Conservation (phyloP, 2,888 invertebrate species). For the Melanchra persicariae region DNA sequence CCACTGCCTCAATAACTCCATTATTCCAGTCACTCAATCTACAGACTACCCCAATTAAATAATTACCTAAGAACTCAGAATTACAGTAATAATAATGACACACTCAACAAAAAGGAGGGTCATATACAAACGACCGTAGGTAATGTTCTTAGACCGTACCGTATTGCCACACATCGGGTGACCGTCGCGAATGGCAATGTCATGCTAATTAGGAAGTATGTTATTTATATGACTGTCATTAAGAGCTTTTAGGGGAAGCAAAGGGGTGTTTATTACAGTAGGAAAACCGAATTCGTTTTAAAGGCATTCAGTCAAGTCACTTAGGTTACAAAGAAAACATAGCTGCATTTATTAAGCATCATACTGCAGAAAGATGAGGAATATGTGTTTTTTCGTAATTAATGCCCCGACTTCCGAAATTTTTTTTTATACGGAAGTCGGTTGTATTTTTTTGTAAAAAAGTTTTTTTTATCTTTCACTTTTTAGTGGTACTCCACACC, state of each 20-base stretch:
- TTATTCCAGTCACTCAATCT: neutral
- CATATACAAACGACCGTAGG: slow-evolving; percentile 49
- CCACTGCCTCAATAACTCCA: neutral
- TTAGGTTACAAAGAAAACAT: no score
- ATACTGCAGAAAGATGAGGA: no score
- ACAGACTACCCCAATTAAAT: neutral
- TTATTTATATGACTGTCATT: slow-evolving; percentile 54
- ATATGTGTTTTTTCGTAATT: no score
- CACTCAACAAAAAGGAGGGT: slow-evolving; percentile 68
- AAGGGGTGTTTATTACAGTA: neutral
- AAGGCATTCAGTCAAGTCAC: no score
- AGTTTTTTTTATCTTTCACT: no score
- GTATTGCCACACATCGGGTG: slow-evolving; percentile 43
- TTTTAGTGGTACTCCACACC: no score
- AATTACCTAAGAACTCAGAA: neutral
- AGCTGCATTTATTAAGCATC: no score
- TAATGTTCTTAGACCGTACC: neutral
- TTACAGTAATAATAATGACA: slow-evolving; percentile 76
- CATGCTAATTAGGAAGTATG: slow-evolving; percentile 77
- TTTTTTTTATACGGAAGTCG: no score
- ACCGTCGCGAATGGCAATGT: slow-evolving; percentile 70
- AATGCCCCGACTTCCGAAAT: no score
- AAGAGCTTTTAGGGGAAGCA: slow-evolving; percentile 2
- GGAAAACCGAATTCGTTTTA: no score
- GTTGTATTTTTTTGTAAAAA: no score